These are phyloP conservation scores for Calosoma granatense DNA, from an alignment of 1,140 invertebrate species.

Conservation along the genomic window DNA sequence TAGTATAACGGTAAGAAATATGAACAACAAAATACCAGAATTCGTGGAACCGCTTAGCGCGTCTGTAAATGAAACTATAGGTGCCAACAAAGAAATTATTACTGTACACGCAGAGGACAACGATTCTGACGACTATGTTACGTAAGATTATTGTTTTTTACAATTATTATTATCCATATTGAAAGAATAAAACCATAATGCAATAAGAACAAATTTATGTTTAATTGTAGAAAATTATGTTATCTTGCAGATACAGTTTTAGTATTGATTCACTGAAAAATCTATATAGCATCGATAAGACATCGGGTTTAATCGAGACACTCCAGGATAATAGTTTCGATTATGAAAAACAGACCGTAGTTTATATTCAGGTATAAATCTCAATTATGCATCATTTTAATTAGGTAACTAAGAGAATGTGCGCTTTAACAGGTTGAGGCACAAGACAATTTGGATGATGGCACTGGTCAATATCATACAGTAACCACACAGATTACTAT, in stretches of 20 bases:
- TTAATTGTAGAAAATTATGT: too few species aligned
- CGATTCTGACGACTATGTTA: conserved; percentile 42
- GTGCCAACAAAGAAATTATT: conserved; percentile 31
- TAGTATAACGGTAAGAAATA: conserved; percentile 40
- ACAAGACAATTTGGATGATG: conserved; percentile 34
- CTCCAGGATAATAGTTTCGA: conserved; percentile 39
- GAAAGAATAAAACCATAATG: background rate
- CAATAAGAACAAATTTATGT: too few species aligned
- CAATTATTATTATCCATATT: background rate
- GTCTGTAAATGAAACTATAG: conserved; percentile 36
- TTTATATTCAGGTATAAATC: conserved; percentile 45
- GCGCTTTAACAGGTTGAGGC: conserved; percentile 19
- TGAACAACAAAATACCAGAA: conserved; percentile 46
- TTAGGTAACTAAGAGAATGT: too few species aligned
- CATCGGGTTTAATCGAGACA: conserved; percentile 38
- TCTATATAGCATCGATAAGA: conserved; percentile 34
- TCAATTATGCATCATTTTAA: too few species aligned
- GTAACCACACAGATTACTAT: conserved; percentile 40
- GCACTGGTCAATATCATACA: conserved; percentile 30
- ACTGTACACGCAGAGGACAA: conserved; percentile 37
- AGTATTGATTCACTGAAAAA: conserved; percentile 30
- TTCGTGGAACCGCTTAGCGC: too few species aligned
- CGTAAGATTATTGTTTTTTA: conserved; percentile 39
- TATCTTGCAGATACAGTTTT: conserved; percentile 35
- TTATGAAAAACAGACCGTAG: conserved; percentile 42